Evolutionary conservation across 2,888 invertebrate species (phyloP).

Genomic region (Reticulitermes lucifugus): DNA sequence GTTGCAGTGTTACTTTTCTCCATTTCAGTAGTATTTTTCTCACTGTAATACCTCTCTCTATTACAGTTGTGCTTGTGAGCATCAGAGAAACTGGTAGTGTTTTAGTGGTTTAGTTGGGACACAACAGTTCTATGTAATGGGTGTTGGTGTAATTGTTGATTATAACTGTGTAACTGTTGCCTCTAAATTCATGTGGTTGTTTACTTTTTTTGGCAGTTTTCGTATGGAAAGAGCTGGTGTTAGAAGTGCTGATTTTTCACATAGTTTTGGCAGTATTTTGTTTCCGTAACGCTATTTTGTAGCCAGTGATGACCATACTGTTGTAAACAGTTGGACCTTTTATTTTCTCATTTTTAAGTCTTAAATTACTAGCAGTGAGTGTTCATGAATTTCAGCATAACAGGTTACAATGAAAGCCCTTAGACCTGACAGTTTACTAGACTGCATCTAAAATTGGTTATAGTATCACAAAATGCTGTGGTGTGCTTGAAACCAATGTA

Average conservation of each 20-base stretch:
- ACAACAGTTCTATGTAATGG: slow-evolving; percentile 33
- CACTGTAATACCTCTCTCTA: not conserved
- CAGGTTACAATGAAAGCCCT: too few relatives aligned
- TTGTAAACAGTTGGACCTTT: not conserved
- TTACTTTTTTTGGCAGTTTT: slow-evolving; percentile 33
- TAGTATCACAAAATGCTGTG: too few relatives aligned
- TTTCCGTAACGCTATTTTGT: slow-evolving; percentile 45
- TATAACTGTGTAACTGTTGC: slow-evolving; percentile 40
- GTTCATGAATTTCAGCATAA: too few relatives aligned
- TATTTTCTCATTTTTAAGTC: too few relatives aligned
- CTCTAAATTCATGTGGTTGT: slow-evolving; percentile 41
- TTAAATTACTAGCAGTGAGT: too few relatives aligned
- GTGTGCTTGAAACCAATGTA: too few relatives aligned
- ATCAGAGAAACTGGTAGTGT: slow-evolving; percentile 21
- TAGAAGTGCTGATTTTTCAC: slow-evolving; percentile 48
- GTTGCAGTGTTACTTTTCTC: not conserved
- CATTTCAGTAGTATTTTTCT: not conserved
- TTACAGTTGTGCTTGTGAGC: slow-evolving; percentile 18
- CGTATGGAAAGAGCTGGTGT: slow-evolving; percentile 41
- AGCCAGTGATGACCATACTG: slow-evolving; percentile 25
- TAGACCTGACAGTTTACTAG: too few relatives aligned
- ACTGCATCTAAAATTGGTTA: too few relatives aligned
- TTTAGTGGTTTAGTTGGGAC: slow-evolving; percentile 40
- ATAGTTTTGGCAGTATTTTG: slow-evolving; percentile 49
- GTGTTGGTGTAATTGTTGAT: slow-evolving; percentile 40